These are phyloP conservation scores for Barbus barbus DNA, from an alignment of 2,113 vertebrate species.

Conservation along the genomic window DNA sequence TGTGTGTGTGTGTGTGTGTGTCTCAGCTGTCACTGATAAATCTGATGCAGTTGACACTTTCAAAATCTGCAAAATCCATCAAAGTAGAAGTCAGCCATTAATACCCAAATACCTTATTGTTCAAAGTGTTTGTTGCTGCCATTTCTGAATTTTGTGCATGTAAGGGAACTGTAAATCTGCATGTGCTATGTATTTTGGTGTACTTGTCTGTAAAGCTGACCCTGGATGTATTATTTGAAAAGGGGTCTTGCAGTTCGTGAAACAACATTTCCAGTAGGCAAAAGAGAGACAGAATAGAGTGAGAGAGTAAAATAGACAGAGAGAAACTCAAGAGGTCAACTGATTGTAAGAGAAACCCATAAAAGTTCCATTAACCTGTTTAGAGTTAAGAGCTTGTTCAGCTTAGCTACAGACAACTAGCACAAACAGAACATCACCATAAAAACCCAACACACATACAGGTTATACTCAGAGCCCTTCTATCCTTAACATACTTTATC, in stretches of 20 bases:
- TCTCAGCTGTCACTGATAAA: neutral
- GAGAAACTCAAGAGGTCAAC: conserved; percentile 84
- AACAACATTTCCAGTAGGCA: conserved; percentile 24
- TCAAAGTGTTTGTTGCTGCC: neutral
- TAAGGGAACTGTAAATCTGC: conserved; percentile 20
- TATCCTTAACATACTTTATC: conserved; percentile 29
- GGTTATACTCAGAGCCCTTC: conserved; percentile 11
- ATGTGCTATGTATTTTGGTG: neutral
- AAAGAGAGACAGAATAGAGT: conserved; percentile 64
- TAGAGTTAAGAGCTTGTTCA: conserved; percentile 94
- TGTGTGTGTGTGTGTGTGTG: conserved; percentile 9
- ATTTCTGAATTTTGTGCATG: conserved; percentile 15
- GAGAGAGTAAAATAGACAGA: conserved; percentile 60
- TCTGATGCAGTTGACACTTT: neutral
- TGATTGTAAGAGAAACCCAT: conserved; percentile 87
- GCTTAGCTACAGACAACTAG: conserved; percentile 92
- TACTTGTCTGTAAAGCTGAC: conserved; percentile 1
- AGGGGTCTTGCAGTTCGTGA: neutral
- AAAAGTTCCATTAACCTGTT: conserved; percentile 99
- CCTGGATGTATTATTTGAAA: conserved; percentile 16
- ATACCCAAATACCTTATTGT: neutral
- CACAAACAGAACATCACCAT: conserved; percentile 98
- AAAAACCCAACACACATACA: conserved; percentile 70
- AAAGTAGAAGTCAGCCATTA: neutral
- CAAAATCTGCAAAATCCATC: conserved; percentile 16